These are phyloP conservation scores for Dioctria rufipes DNA, from an alignment of 2,888 invertebrate genomes.

Conservation along the genomic window DNA sequence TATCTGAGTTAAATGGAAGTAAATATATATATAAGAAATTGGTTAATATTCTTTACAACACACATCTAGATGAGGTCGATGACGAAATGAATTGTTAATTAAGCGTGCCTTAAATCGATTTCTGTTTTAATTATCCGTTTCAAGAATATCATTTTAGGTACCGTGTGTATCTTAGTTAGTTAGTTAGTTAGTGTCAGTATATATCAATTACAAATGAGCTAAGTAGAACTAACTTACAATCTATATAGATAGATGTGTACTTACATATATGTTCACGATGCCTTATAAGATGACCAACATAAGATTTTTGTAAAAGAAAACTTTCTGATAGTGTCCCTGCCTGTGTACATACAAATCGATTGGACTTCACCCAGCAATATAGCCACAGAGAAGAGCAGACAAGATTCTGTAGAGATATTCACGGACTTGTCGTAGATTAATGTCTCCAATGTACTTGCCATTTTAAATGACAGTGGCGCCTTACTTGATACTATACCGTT, in stretches of 20 bases:
- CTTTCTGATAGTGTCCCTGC: background rate
- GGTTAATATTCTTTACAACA: conserved; percentile 45
- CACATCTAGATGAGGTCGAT: conserved; percentile 25
- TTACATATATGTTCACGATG: background rate
- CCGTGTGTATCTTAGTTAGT: too few relatives aligned
- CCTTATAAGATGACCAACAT: background rate
- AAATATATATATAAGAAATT: background rate
- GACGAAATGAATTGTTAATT: conserved; percentile 28
- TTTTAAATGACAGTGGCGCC: conserved; percentile 53
- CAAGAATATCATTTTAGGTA: background rate
- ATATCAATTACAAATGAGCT: too few relatives aligned
- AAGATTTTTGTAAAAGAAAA: background rate
- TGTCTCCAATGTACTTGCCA: conserved; percentile 43
- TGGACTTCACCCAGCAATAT: background rate
- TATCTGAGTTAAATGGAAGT: background rate
- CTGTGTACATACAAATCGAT: conserved; percentile 7
- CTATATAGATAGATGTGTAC: background rate
- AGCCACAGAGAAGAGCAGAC: background rate
- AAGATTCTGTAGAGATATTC: background rate
- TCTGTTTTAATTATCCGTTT: conserved; percentile 17
- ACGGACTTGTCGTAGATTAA: conserved; percentile 31
- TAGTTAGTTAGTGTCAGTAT: too few relatives aligned
- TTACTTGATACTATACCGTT: conserved; percentile 51
- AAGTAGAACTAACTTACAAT: too few relatives aligned
- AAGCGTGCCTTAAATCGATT: conserved; percentile 25